phyloP scores from a whole-genome alignment of 2,113 vertebrate genomes.

The Pandion haliaetus region DNA sequence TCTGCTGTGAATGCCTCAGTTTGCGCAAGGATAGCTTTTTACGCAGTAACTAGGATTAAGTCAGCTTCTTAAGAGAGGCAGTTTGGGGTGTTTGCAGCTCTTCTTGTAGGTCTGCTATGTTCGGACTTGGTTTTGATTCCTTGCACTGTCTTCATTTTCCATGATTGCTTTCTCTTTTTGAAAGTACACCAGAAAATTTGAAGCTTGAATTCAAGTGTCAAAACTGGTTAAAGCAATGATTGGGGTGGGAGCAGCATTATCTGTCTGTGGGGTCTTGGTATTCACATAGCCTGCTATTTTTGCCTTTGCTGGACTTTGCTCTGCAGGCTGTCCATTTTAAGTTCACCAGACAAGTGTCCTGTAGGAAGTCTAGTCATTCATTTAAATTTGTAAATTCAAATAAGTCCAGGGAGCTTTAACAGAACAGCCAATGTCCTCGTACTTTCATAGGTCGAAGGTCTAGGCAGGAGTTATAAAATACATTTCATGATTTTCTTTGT shows the following conservation, averaged over 20 bases:
- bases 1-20: slow-evolving; percentile 29
- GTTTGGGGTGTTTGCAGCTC: not conserved
- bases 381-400: not conserved
- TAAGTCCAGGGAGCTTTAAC: not conserved
- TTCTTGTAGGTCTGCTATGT: not conserved
- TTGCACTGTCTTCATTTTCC: not conserved
- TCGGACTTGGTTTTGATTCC: not conserved
- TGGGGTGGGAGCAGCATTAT: not conserved
- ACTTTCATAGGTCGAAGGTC: not conserved
- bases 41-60: not conserved
- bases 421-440: not conserved
- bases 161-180: not conserved
- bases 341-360: not conserved
- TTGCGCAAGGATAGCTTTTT: not conserved
- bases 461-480: not conserved
- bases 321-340: not conserved
- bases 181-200: not conserved
- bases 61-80: not conserved
- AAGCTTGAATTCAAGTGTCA: not conserved
- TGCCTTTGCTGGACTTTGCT: not conserved
- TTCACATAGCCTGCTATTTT: not conserved
- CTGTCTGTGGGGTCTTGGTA: not conserved
- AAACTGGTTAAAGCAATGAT: not conserved
- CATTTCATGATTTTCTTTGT: not conserved
- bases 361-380: not conserved